Base-by-base conservation (phyloP, 2,113 vertebrate species). In the Benitochromis conjunctus region DNA sequence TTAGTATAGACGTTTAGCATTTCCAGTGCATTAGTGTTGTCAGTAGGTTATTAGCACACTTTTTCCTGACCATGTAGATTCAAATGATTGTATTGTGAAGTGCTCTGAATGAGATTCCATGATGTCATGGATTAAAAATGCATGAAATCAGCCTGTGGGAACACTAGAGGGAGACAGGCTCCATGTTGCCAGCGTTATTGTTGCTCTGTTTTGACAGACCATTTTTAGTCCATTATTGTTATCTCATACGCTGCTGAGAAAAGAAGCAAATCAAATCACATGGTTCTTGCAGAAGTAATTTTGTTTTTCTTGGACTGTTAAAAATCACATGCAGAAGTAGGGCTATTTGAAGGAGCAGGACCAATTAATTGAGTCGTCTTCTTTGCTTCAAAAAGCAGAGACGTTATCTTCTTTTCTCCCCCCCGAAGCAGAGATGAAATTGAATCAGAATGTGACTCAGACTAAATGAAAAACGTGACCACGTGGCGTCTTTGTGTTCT, bases 101-200 rank as follows among this genome's bases (percentile, higher is more conserved):
- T 64, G 48, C 34, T 26, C 7, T 43, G 12, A 81, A 82, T 87
- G 21, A 24, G 38, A 62, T 13, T 60, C 16, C 10, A 48, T 91
- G 86, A 92, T 43, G 14, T 89, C 60, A 81, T 82, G 3, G 11
- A 19, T 76, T 31, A 16, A 71, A 48, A 18, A 58, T 86, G 77
- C 21, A 60, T 48, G 56, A 62, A 69, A 54, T 18, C 13, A 10
- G 19, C 36, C 31, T 48, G 21, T 21, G 5, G 13, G 31, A 86
- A 80, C 95, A 93, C 93, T 92, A 94, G 93, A 87, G 92, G 95
- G 91, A 89, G 92, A 91, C 90, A 89, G 38, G 10, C 71, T 82
- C 81, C 83, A 62, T 54, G 56, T 46, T 91, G 71, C 69, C 41
- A 5, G 9, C 13, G 2, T 84, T 53, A 56, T 24, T 77, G 54